These are phyloP conservation scores for Hemiscyllium ocellatum DNA, from an alignment of 2,113 vertebrate species.

Conservation along the genomic window DNA sequence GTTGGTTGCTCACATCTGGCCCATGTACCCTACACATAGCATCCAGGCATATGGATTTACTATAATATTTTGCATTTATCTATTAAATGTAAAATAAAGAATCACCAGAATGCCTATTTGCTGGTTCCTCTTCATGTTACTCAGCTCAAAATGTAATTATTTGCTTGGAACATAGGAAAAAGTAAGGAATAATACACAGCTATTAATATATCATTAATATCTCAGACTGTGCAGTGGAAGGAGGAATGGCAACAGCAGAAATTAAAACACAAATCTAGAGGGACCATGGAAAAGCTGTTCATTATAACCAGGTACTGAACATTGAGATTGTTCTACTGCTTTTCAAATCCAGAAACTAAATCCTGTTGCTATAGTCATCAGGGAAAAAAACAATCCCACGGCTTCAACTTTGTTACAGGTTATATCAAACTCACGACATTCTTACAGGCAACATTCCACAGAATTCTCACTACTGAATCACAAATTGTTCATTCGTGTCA, in stretches of 20 bases:
- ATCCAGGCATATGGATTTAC: not conserved
- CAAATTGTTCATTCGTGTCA: slow-evolving; percentile 6
- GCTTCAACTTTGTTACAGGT: not conserved
- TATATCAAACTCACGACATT: not conserved
- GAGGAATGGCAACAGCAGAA: not conserved
- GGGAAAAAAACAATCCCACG: not conserved
- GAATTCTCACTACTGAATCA: slow-evolving; percentile 10
- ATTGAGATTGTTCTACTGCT: not conserved
- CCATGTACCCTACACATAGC: not conserved
- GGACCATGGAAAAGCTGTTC: not conserved
- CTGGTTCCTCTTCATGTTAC: not conserved
- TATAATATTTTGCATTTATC: slow-evolving; percentile 14
- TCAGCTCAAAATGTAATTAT: not conserved
- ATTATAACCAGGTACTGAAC: not conserved
- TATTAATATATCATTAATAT: not conserved
- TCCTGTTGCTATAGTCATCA: not conserved
- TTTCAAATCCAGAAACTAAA: not conserved
- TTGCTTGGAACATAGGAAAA: not conserved
- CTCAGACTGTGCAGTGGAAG: not conserved
- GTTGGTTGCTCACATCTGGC: not conserved
- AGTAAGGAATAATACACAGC: not conserved
- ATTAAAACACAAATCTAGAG: not conserved
- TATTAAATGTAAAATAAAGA: not conserved
- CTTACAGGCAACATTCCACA: slow-evolving; percentile 16
- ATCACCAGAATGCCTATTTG: not conserved